Evolutionary conservation across 92 coral and sea anemone species (phyloP), one percentile per base, ranked within the genome.

Genomic region (Plumapathes pennacea): DNA sequence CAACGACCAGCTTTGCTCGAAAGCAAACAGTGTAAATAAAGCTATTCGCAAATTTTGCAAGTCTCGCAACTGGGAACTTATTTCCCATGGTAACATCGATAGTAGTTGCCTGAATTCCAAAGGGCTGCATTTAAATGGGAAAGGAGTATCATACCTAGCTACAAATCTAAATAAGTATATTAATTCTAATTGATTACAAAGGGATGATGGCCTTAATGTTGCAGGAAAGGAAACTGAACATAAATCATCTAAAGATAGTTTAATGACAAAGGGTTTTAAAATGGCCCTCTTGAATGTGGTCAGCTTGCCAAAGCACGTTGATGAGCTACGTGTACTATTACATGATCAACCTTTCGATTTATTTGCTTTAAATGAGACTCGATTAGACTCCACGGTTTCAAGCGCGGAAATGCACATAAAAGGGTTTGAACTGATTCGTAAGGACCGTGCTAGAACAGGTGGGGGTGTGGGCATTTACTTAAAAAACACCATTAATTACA

Each of bases 201-300:
- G 26, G 4, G 46, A 32, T 10, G 60, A 17, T 17, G 36, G 63
- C 36, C 24, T 47, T 4, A n/a, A 28, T 4, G 28, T 7, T 4
- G 54, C 54, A 22, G 54, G 30, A 22, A 28, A 28, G 27, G 30
- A 3, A 9, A 47, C 30, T 28, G 40, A 56, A 31, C 42, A 17
- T 25, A 6, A 20, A 9, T 33, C 7, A 11, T 5, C 18, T 37
- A 22, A 12, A 27, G 3, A 40, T n/a, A 12, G 26, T 25, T 34
- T 33, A 6, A 59, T 40, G 11, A 40, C 24, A 52, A 52, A 38
- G n/a, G 67, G 67, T 9, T 59, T 59, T 17, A 59, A 59, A 59
- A 59, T 59, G 33, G 67, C 53, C 19, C 27, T 39, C 28, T 52
- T 59, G 29, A 59, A 59, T 59, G 39, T 59, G 8, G 28, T 22